Conservation (phyloP, 2,797 vertebrate genomes). For the Rhabdomys pumilio region DNA sequence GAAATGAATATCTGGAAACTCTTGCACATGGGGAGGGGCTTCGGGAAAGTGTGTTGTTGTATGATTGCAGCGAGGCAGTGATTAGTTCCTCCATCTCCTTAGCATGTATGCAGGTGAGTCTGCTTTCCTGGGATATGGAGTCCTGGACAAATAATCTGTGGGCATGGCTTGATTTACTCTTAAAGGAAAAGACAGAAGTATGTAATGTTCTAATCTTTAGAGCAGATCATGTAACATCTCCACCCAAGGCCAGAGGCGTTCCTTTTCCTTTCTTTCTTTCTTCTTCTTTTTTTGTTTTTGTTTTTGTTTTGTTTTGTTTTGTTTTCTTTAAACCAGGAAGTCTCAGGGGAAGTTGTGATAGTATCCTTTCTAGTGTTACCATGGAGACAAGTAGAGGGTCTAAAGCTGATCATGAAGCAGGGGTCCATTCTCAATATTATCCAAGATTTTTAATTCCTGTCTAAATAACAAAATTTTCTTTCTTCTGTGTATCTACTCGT, state of each 20-base stretch:
- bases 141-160: not conserved
- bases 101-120: not conserved
- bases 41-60: too few species aligned
- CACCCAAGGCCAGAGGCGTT: not conserved
- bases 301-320: rapidly evolving
- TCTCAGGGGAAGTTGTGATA: not conserved
- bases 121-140: not conserved
- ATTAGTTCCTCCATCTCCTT: not conserved
- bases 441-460: not conserved
- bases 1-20: not conserved
- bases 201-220: not conserved
- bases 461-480: not conserved
- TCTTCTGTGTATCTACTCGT: not conserved
- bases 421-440: not conserved
- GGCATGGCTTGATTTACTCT: not conserved
- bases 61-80: not conserved
- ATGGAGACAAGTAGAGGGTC: not conserved
- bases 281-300: rapidly evolving
- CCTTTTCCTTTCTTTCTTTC: not conserved
- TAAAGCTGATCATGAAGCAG: not conserved
- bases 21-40: not conserved
- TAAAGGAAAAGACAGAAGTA: not conserved
- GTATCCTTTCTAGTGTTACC: not conserved
- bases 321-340: too few species aligned
- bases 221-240: not conserved